Evolutionary conservation across 2,888 invertebrate species (phyloP), one percentile per base, ranked within the genome.

Genomic region (Beris chalybata): DNA sequence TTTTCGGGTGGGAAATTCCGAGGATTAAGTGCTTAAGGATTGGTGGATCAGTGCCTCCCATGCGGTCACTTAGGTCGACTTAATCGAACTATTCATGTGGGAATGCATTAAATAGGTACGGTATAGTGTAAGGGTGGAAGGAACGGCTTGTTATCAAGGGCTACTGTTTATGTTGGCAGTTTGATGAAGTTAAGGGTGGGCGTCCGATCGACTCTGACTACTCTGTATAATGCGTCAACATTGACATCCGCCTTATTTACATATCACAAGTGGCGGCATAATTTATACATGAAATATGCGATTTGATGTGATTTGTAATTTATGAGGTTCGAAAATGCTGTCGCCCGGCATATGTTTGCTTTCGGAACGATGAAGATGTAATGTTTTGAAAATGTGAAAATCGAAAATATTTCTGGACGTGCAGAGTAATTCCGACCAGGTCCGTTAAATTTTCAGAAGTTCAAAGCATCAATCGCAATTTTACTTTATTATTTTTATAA

Each of bases 231-330:
- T 50, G 32, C 43, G 61, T 43, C 56, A 48, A 56, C 32, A 56
- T 48, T 48, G 56, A 66, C 54, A 43, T 64, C 54, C 44, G 45
- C 66, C 66, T 64, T 67, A 69, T 69, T 69, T 69, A 69, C 69
- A 69, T 69, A 69, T 64, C 32, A 56, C 61, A 66, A 65, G 67
- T 65, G 67, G 53, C 56, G 57, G 56, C 59, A 59, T 69, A 69
- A 69, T 69, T 69, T 69, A 69, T 65, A 69, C 66, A 66, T 69
- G 69, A 69, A 69, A 69, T 69, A 66, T 69, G 59, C 69, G 69
- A 69, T 69, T 69, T 66, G 69, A 69, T 69, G 61, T 69, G 69
- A 69, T 69, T 69, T 69, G 69, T 69, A 69, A 69, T 69, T 69
- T 69, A 69, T 69, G 69, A 69, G 63, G 64, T 65, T 67, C 44